Evolutionary conservation across 2,797 vertebrate species (phyloP), one percentile per base, ranked within the genome.

Genomic region (Xenopus petersii): DNA sequence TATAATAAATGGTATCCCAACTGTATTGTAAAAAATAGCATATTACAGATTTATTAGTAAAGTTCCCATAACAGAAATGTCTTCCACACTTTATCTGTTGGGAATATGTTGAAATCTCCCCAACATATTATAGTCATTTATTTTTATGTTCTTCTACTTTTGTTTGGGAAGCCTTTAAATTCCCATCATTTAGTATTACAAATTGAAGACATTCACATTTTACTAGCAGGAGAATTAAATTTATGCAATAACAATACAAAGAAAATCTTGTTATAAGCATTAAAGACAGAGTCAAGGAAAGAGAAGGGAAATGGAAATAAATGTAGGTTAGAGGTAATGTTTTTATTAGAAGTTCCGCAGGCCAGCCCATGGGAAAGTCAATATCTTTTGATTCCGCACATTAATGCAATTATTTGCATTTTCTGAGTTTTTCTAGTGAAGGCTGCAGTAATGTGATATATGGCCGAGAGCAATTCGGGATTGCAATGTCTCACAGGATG

Each of bases 371-470:
- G 87, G 89, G 90, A 90, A 87, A 89, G 87, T 89, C 87, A 88
- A 89, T 91, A 91, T 87, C 89, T 91, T 21, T 88, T 87, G 87
- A 92, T 89, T 93, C 79, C 66, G 68, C 82, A 81, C 85, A 87
- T 89, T 89, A 89, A 91, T 88, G 81, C 85, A 87, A 90, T 92
- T 90, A 89, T 89, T 90, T 87, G 86, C 71, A 84, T 84, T 82
- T 85, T 82, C 81, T 79, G 83, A 73, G 73, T 84, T 89, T 47
- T 69, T 81, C 75, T 76, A 33, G 65, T 82, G 79, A 83, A 87
- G 79, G 83, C 84, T 84, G 80, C 79, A 81, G 81, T 84, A 84
- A 86, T 85, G 79, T 88, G 88, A 87, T 89, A 89, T 89, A 89
- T 90, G 86, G 87, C 90, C 81, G 51, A 85, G 85, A 91, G 90